Evolutionary conservation across 35 echinoderm and acorn worm species (phyloP), one percentile per base, ranked within the genome.

Genomic region (Heliocidaris tuberculata): DNA sequence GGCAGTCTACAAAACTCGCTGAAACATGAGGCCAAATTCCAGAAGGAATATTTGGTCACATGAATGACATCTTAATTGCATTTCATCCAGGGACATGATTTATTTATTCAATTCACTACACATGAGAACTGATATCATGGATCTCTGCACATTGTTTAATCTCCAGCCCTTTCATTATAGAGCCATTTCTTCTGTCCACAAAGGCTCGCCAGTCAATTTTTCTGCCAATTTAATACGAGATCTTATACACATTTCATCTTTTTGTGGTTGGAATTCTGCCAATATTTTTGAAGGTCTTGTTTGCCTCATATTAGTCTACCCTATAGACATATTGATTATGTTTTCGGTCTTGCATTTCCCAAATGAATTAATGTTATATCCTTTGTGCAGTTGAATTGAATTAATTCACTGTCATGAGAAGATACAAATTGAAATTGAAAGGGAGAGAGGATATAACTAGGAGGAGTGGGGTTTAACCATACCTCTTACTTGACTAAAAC

Each of bases 31-130:
- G 21, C 15, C 8, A 7, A 27, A 21, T 27, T 78, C 27, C 5
- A 78, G 27, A 24, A 78, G 65, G 65, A n/a, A 78, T 78, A 78
- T 78, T 78, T 78, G 21, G 27, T 78, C 65, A 78, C 65, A 78
- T 78, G 65, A 78, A 78, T 19, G 65, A 24, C 65, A 78, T 78
- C 65, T 78, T 78, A 78, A 78, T 78, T 78, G 65, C 19, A 78
- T 78, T 78, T 78, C 27, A 78, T 78, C 21, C 65, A 27, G 65
- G 65, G 21, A 24, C 27, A 78, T 78, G 65, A 78, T 78, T 71
- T 71, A n/a, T 71, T 71, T 71, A 71, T 71, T 71, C 61, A 71
- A 71, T 71, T 71, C 61, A 71, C 61, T n/a, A 71, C 16, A 71
- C 61, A 71, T 19, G 61, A 71, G 61, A 71, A 71, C 24, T 4